Evolutionary conservation across 2,888 invertebrate genomes (phyloP), one percentile per base, ranked within the genome.

Genomic region (Andrena trimmerana): DNA sequence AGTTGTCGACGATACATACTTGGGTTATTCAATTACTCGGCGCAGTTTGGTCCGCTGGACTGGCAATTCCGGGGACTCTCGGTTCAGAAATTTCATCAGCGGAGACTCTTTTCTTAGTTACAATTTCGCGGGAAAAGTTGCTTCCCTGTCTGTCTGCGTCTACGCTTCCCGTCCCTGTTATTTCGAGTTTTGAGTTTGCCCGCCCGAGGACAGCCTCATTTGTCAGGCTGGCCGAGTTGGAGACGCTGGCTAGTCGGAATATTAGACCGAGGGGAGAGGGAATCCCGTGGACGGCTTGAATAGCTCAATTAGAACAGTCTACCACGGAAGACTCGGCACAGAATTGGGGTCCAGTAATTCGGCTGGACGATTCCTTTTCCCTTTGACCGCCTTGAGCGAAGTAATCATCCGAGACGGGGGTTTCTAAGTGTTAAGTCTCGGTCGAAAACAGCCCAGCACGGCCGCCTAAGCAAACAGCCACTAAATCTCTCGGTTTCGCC

Each of bases 301-400:
- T 65, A 50, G 74, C 75, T 74, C 57, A 77, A 73, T 77, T 77
- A 77, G 75, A 65, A 48, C 74, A 29, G 54, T 63, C 62, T 20
- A n/a, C 29, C 2, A 10, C 75, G 62, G 62, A 62, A 48, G 69
- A 68, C 52, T 62, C 50, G 0, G 72, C 29, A 52, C 27, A 52
- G 27, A 36, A 63, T 62, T 75, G 50, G 27, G 20, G 33, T 16
- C 24, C 13, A 6, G 20, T 10, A 20, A 33, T 42, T 31, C 57
- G 29, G 1, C 20, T n/a, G 29, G 48, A 20, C 20, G 6, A 36
- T 33, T 24, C 16, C 59, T 57, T 24, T 31, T 54, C n/a, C 54
- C 27, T 16, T 2, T 3, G 31, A 8, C 27, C 20, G 27, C 6
- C 7, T 33, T 16, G 54, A 33, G 29, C 6, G 31, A 0, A 5